These are phyloP conservation scores for Pelecanus crispus DNA, from an alignment of 2,113 vertebrate species.

Conservation along the genomic window DNA sequence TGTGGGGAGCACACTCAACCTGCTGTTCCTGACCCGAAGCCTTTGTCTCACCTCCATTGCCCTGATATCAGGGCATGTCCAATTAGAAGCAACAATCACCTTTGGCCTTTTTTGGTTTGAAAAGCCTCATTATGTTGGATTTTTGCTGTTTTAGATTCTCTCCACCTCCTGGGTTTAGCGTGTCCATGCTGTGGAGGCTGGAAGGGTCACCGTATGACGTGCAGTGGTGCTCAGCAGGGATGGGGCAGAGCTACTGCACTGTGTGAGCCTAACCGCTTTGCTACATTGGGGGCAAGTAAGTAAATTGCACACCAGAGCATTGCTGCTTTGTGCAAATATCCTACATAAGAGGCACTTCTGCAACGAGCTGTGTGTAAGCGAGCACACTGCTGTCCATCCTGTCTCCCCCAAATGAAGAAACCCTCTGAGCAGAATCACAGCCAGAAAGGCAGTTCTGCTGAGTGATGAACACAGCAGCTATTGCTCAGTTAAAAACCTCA, in stretches of 20 bases:
- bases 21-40: not conserved
- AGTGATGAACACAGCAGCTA: not conserved
- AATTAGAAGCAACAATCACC: not conserved
- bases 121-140: not conserved
- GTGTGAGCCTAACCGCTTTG: rapidly evolving
- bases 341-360: not conserved
- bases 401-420: not conserved
- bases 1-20: not conserved
- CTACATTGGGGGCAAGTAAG: not conserved
- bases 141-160: not conserved
- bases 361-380: no score
- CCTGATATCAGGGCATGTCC: not conserved
- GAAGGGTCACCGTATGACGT: not conserved
- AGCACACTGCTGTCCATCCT: not conserved
- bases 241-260: not conserved
- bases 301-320: not conserved
- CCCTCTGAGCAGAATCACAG: not conserved
- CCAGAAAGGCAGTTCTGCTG: not conserved
- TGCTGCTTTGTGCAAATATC: not conserved
- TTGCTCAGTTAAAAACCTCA: not conserved
- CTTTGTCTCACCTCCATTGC: not conserved
- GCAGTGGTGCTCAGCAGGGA: not conserved
- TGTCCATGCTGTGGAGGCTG: not conserved
- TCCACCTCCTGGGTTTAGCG: not conserved
- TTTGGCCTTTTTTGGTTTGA: not conserved